A percentile compares a stretch with the other conserved stretches of the same genome.
phyloP scores from a whole-genome alignment of 2,113 vertebrate species.

The Callorhinus ursinus region DNA sequence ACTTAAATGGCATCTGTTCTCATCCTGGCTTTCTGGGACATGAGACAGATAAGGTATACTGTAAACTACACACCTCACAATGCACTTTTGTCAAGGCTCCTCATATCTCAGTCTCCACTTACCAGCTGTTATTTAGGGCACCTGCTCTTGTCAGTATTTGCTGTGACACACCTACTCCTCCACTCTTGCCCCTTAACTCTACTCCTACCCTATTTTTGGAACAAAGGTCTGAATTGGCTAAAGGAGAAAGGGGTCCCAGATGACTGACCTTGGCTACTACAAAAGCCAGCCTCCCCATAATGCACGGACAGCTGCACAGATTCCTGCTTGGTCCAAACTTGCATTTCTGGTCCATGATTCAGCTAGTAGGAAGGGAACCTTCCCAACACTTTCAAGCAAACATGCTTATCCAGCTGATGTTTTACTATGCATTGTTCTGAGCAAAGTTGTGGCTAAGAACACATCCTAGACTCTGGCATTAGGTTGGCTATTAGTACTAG shows the following conservation, averaged over 20 bases:
- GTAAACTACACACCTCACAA: not conserved
- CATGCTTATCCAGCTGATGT: not conserved
- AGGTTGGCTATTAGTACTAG: not conserved
- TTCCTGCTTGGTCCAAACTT: not conserved
- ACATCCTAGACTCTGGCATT: not conserved
- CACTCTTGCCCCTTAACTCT: not conserved
- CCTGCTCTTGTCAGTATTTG: not conserved
- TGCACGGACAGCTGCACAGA: not conserved
- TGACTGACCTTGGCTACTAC: not conserved
- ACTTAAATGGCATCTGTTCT: not conserved
- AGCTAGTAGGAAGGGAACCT: not conserved
- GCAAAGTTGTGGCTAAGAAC: not conserved
- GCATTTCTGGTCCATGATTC: not conserved
- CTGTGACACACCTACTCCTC: not conserved
- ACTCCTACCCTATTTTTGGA: not conserved
- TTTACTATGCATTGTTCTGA: not conserved
- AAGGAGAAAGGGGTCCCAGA: not conserved
- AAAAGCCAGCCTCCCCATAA: not conserved
- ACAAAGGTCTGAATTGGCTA: not conserved
- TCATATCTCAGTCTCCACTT: not conserved
- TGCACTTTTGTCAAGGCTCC: not conserved
- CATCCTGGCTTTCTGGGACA: not conserved
- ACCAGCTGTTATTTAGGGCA: not conserved
- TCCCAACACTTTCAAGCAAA: not conserved
- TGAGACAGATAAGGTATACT: not conserved